Percentiles rank a stretch among this genome's conserved stretches.
These are phyloP conservation scores for Nephrotoma appendiculata DNA, from an alignment of 2,888 invertebrate species.

Conservation along the genomic window DNA sequence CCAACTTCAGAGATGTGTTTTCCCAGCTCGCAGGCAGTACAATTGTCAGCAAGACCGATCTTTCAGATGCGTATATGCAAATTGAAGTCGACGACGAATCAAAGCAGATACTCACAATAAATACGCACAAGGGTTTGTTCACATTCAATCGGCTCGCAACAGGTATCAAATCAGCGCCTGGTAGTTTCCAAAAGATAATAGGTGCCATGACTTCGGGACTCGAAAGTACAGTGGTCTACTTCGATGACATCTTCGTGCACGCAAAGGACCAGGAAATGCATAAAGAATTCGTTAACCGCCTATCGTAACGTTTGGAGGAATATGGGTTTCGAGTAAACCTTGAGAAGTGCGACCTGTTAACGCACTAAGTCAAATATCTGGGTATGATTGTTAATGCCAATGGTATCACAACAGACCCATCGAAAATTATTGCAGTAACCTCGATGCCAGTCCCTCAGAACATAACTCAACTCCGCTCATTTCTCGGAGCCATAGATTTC, in stretches of 20 bases:
- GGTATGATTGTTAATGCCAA: neutral
- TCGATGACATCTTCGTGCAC: no score
- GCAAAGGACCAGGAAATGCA: neutral
- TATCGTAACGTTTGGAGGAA: neutral
- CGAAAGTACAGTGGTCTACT: no score
- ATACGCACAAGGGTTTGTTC: no score
- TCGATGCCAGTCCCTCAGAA: neutral
- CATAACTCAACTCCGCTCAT: neutral
- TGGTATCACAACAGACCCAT: neutral
- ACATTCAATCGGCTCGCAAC: no score
- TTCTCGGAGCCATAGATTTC: no score
- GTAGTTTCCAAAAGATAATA: no score
- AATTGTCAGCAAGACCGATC: neutral
- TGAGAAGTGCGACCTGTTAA: neutral
- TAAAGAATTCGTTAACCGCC: neutral
- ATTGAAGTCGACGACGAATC: no score
- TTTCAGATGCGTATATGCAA: neutral
- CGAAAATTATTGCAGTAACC: neutral
- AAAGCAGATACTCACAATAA: no score
- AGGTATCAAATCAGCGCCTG: no score
- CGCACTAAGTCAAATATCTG: neutral
- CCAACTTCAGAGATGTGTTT: neutral
- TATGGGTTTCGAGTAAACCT: neutral
- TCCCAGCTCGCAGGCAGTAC: neutral
- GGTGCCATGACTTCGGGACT: no score